Percentiles rank a stretch among this genome's conserved stretches.
Evolutionary conservation across 37 sponge, comb jelly and placozoan genomes (phyloP).

Genomic region (Geodia barretti): DNA sequence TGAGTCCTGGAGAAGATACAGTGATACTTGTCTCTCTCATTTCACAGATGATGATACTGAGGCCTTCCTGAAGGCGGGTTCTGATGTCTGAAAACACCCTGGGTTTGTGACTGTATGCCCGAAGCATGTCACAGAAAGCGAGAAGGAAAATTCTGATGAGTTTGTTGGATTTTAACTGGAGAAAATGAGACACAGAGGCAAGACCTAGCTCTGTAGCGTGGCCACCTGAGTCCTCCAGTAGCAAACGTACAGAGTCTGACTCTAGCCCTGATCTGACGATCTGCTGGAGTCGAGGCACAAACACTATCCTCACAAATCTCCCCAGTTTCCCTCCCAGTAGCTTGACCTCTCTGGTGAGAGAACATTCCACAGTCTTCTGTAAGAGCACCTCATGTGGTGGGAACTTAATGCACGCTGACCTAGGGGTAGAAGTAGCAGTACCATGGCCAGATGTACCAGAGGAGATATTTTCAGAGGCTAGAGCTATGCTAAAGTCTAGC

Average conservation of each 20-base stretch:
- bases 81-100: not conserved
- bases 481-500: not conserved
- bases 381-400: not conserved
- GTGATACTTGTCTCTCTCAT: not conserved
- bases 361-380: not conserved
- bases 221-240: not conserved
- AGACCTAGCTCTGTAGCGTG: not conserved
- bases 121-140: slow-evolving; percentile 15
- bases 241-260: not conserved
- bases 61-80: not conserved
- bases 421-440: too few species aligned
- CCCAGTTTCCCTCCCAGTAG: not conserved
- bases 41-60: slow-evolving; percentile 2
- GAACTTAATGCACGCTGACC: not conserved
- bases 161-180: not conserved
- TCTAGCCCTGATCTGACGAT: not conserved
- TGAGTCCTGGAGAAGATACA: not conserved
- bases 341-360: not conserved
- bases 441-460: too few species aligned
- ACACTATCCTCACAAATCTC: not conserved
- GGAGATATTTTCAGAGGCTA: not conserved
- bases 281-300: not conserved
- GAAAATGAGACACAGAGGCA: not conserved
- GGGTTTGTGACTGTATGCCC: slow-evolving; percentile 16
- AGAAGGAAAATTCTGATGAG: slow-evolving; percentile 8